Conservation (phyloP, 2,797 vertebrate species). For the Spea hammondii region DNA sequence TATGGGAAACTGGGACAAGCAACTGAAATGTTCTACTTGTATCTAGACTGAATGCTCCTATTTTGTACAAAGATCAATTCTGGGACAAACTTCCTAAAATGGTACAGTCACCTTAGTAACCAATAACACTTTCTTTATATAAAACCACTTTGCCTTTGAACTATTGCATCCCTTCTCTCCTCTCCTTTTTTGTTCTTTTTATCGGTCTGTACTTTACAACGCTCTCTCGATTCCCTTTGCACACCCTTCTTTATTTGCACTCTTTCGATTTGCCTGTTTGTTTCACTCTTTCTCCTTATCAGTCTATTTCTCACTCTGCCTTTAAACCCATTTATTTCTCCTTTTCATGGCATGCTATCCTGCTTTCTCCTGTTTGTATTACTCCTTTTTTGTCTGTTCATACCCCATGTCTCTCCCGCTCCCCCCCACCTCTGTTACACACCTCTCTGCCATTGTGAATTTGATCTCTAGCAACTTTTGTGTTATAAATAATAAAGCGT, state of each 20-base stretch:
- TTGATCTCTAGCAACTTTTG: neutral
- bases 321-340: neutral
- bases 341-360: neutral
- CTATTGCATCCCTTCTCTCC: neutral
- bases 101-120: too few species aligned
- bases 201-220: neutral
- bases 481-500: conserved; percentile 7
- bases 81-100: too few species aligned
- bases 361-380: too few species aligned
- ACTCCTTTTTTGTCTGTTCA: neutral
- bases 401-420: neutral
- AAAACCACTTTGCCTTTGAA: neutral
- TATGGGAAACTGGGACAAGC: too few species aligned
- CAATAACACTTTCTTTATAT: neutral
- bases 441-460: neutral
- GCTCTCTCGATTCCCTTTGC: neutral
- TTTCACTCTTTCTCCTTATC: conserved; percentile 14
- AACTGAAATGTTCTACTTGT: too few species aligned
- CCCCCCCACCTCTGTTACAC: too few species aligned
- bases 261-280: neutral
- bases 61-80: too few species aligned
- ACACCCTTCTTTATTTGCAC: conserved; percentile 34
- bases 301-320: neutral
- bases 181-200: conserved; percentile 1
- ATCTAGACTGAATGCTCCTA: too few species aligned